Conservation (phyloP, 1,140 invertebrate species). For the Tribolium madens region DNA sequence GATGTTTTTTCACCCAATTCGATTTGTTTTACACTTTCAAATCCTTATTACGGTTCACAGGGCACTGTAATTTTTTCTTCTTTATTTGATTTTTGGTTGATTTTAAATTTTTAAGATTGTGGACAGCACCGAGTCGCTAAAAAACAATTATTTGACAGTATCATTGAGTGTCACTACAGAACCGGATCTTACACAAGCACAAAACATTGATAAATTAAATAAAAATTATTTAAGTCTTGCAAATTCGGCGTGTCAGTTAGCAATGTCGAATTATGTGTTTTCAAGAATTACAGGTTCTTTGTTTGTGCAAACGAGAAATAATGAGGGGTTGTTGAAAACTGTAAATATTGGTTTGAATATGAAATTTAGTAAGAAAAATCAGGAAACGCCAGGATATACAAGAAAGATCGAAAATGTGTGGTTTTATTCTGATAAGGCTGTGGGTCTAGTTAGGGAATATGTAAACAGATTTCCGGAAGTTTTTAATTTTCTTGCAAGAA, state of each 20-base stretch:
- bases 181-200: conserved; percentile 64
- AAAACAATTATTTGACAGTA: conserved; percentile 64
- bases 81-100: background rate
- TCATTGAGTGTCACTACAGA: conserved; percentile 63
- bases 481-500: conserved; percentile 71
- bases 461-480: conserved; percentile 79
- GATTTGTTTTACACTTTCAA: conserved; percentile 81
- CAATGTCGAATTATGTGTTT: conserved; percentile 74
- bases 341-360: conserved; percentile 92
- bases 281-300: conserved; percentile 88
- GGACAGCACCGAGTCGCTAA: conserved; percentile 63
- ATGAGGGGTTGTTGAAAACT: conserved; percentile 52
- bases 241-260: conserved; percentile 60
- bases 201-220: conserved; percentile 57
- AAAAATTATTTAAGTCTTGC: conserved; percentile 63
- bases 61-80: conserved; percentile 71
- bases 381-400: conserved; percentile 85
- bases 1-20: conserved; percentile 79
- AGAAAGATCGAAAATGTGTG: conserved; percentile 78
- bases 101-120: conserved; percentile 53
- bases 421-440: conserved; percentile 84
- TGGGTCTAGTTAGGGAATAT: conserved; percentile 80
- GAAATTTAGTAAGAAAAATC: conserved; percentile 88
- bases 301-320: conserved; percentile 71
- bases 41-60: conserved; percentile 83